Conservation (phyloP, 2,888 invertebrate genomes). For the Mythimna loreyi region DNA sequence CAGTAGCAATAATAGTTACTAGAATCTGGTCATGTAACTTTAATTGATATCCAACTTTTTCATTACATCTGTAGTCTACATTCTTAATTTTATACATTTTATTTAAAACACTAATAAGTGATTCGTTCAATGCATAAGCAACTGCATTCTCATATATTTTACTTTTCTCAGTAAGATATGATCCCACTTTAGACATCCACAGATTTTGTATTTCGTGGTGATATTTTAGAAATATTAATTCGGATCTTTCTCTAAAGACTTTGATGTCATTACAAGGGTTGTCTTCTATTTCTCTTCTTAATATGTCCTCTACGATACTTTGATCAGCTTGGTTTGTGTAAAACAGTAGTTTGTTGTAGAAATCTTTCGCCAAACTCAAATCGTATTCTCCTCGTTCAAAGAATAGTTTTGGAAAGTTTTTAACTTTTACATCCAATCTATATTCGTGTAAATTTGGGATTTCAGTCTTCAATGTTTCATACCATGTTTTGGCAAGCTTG, state of each 20-base stretch:
- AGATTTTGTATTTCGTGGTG: slow-evolving; percentile 52
- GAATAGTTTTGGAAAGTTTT: slow-evolving; percentile 50
- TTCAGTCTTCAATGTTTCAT: slow-evolving; percentile 8
- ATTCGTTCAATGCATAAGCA: slow-evolving; percentile 17
- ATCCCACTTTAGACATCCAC: slow-evolving; percentile 47
- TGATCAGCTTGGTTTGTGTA: slow-evolving; percentile 53
- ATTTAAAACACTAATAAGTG: slow-evolving; percentile 28
- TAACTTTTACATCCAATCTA: slow-evolving; percentile 30
- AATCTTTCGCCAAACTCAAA: slow-evolving; percentile 23
- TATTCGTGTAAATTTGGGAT: slow-evolving; percentile 37
- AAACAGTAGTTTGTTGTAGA: slow-evolving; percentile 48
- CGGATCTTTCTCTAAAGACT: slow-evolving; percentile 30
- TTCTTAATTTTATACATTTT: slow-evolving; percentile 16
- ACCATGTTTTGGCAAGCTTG: slow-evolving; percentile 4
- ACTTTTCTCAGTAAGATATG: slow-evolving; percentile 36
- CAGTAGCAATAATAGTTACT: slow-evolving; percentile 15
- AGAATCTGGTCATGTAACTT: not conserved
- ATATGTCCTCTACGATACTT: slow-evolving; percentile 26
- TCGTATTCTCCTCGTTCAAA: slow-evolving; percentile 31
- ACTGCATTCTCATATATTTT: slow-evolving; percentile 30
- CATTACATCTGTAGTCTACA: slow-evolving; percentile 18
- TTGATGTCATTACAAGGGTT: slow-evolving; percentile 6
- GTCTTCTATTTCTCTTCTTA: slow-evolving; percentile 36
- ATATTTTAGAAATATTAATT: slow-evolving; percentile 45
- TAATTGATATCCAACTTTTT: slow-evolving; percentile 11